Base-by-base conservation (phyloP, 2,888 invertebrate species). In the Octonoba sinensis region DNA sequence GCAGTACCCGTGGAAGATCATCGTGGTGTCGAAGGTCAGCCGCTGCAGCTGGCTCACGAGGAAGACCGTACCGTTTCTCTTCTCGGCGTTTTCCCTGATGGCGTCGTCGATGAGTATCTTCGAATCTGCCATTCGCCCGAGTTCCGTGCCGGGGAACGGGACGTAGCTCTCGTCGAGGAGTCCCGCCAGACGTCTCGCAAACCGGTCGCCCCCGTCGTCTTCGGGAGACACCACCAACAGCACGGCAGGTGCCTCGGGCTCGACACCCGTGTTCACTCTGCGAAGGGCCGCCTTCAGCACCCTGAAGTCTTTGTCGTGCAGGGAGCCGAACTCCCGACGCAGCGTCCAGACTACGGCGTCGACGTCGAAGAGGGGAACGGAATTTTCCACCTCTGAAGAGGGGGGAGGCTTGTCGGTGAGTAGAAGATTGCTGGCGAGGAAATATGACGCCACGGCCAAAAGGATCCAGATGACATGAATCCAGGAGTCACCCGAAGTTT, bases 1-100 rank as follows among this genome's bases (percentile, higher is more conserved):
- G 12, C 75, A 82, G 22, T 65, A 82, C 4, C 36, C 20, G 44
- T 82, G 82, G 20, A 82, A 71, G 15, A 82, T 75, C 18, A 75
- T 18, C 3, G 82, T 75, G 22, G 65, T 59, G 8, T 75, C 54
- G n/a, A 49, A 44, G 16, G 74, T 70, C 16, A 82, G 70, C n/a
- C 18, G 22, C 18, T 82, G 56, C 12, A 82, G 24, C 11, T 65
- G 44, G 13, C 71, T 59, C 15, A 82, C 66, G 3, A 82, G 8
- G 1, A 82, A 22, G 46, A 57, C 20, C 18, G 49, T 8, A 75
- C 36, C 22, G 13, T 3, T 3, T 27, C 11, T 11, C 11, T 6
- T n/a, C 27, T 65, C 15, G 66, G 24, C 15, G 1, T 11, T 6
- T 44, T 18, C 0, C 16, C n/a, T 36, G 6, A 70, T 59, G 4